Base-by-base conservation (phyloP, 2,113 vertebrate genomes). In the Perca schrenkii region DNA sequence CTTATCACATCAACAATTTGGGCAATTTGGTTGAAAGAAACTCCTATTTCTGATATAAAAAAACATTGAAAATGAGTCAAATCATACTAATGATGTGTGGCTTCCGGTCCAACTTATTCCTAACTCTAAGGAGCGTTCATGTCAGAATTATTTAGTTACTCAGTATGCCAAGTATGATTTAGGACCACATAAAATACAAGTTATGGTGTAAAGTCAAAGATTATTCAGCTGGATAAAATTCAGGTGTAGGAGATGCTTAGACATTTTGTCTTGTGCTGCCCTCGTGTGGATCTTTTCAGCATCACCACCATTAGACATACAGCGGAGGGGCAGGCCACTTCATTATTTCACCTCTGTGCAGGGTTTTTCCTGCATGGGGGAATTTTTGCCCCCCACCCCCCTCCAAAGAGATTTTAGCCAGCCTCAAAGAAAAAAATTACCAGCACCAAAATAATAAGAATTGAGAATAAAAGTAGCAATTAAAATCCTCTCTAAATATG, bases 231-330 rank as follows among this genome's bases (percentile, higher is more conserved):
- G 11, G 46, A 40, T 53, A 22, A 4, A 49, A 43, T 28, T 7
- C 19, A 34, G 7, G n/a, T 50, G 2, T 11, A 7, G 14, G 4
- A 62, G 15, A 16, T 34, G 10, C 2, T 25, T 6, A 17, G 11
- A 60, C 7, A 17, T 14, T 16, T 52, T 47, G 69, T 70, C 40
- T 36, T 71, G 52, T 78, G 65, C 65, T 84, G 84, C 85, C 90
- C 76, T 73, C 78, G 19, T 64, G 71, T 86, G 84, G 87, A 36
- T 54, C 13, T 34, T 60, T 60, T 28, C 13, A 76, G 61, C 21
- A 82, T n/a, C 54, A 8, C 17, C 21, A 46, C 11, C 5, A 47
- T 19, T 13, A 40, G 19, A 8, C 3, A n/a, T 6, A 12, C 28
- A 7, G 8, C 2, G 53, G 22, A 34, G 2, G 14, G 8, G 12